Percentiles rank a stretch among this genome's conserved stretches.
phyloP scores from a whole-genome alignment of 2,113 vertebrate species.

The Coracopsis vasa region DNA sequence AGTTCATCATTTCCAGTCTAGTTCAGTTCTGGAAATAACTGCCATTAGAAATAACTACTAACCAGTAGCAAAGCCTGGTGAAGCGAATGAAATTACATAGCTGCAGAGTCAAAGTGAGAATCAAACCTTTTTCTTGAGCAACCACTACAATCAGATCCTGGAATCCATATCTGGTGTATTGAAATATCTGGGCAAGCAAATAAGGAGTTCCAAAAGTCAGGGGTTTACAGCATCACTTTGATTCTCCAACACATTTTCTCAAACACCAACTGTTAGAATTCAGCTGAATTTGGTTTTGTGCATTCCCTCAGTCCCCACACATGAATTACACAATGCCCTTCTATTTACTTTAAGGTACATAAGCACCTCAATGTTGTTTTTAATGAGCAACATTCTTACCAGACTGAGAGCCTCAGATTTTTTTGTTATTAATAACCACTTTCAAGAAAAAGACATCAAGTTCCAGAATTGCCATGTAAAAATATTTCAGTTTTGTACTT shows the following conservation, averaged over 20 bases:
- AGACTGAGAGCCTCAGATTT: not conserved
- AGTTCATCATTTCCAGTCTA: not conserved
- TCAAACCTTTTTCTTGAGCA: not conserved
- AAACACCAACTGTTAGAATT: not conserved
- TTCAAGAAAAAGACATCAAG: not conserved
- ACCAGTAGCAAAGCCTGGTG: not conserved
- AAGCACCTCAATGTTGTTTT: not conserved
- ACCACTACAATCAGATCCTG: not conserved
- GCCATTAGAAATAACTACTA: not conserved
- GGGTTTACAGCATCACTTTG: not conserved
- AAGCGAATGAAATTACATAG: not conserved
- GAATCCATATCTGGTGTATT: accelerated
- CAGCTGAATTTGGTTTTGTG: not conserved
- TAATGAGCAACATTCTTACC: not conserved
- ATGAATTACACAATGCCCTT: accelerated
- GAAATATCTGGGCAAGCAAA: not conserved
- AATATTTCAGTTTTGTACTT: not conserved
- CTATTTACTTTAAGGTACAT: not conserved
- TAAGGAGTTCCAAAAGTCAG: not conserved
- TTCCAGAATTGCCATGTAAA: not conserved
- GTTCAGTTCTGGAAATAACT: not conserved
- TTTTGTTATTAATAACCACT: not conserved
- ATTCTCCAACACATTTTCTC: not conserved
- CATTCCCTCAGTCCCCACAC: not conserved
- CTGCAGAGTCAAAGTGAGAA: not conserved